Base-by-base conservation (phyloP, 2,797 vertebrate genomes). In the Poecile montanus region DNA sequence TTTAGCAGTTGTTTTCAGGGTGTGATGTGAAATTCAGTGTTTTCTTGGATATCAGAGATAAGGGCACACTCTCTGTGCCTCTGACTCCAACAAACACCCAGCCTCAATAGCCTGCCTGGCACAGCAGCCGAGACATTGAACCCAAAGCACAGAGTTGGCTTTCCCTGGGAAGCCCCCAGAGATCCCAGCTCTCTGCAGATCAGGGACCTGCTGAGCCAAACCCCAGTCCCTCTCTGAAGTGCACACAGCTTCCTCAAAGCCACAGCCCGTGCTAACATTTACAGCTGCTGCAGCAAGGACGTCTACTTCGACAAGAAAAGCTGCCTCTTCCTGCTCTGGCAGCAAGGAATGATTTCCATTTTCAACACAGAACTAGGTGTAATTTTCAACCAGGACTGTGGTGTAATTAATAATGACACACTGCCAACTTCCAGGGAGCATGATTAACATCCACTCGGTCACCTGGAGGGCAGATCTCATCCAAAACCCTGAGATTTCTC, bases 81-180 rank as follows among this genome's bases (percentile, higher is more conserved):
- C 38, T 40, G 38, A 40, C 38, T 40, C 38, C 38, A 40, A 13
- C 38, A 40, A 40, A 40, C 38, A 19, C 4, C 60, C 57, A 60
- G 34, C 26, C n/a, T 44, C 8, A 2, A 32, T 12, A 57, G 22
- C 4, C 18, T 29, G 42, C 61, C 66, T 71, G 0, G 0, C 76
- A 67, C 20, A 75, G 53, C 38, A 67, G 66, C 30, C 27, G 38
- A 40, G 38, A 40, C 38, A 40, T 13, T 40, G 38, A 40, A 40
- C 38, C 38, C 38, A 40, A 13, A 51, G 50, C 29, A 56, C 25
- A 40, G 14, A 21, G 48, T 50, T 32, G 2, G 16, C 27, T 13
- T 19, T 66, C 48, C 60, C 48, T 53, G 60, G 22, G 42, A 40
- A 11, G 6, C 3, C 5, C 51, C 21, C 40, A 9, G 2, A 17